A percentile compares a stretch with the other conserved stretches of the same genome.
Evolutionary conservation across 2,113 vertebrate species (phyloP).

Genomic region (Nestor notabilis): DNA sequence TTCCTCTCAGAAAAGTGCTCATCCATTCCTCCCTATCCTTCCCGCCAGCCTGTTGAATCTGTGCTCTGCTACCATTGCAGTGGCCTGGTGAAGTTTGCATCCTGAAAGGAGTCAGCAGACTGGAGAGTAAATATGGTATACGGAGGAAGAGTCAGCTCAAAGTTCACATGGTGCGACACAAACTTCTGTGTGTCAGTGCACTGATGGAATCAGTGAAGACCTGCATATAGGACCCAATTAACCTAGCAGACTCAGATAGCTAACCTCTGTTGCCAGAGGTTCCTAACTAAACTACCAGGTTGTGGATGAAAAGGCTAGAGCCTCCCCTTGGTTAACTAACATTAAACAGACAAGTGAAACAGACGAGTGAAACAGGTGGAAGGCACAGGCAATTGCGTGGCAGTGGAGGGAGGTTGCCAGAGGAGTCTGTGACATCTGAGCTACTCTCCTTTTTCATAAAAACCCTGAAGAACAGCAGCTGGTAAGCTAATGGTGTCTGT

Average conservation of each 20-base stretch:
- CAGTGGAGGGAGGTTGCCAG: not conserved
- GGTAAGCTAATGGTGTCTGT: too few species aligned
- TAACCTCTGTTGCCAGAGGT: not conserved
- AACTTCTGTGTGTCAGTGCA: not conserved
- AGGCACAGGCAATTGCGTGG: not conserved
- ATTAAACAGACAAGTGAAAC: not conserved
- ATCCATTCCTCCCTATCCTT: not conserved
- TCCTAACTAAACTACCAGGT: not conserved
- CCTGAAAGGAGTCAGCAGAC: not conserved
- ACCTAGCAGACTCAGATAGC: not conserved
- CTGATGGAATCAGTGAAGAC: not conserved
- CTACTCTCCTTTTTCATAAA: not conserved
- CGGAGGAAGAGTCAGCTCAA: not conserved
- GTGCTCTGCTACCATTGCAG: not conserved
- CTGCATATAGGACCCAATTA: not conserved
- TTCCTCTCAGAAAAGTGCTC: not conserved
- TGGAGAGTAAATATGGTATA: not conserved
- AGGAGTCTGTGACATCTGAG: not conserved
- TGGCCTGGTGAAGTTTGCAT: accelerated
- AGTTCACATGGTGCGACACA: not conserved
- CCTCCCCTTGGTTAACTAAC: not conserved
- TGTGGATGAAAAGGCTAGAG: not conserved
- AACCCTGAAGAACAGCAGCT: not conserved
- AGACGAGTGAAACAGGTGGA: not conserved
- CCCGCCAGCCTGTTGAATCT: not conserved